These are phyloP conservation scores for Phyllopteryx taeniolatus DNA, from an alignment of 2,113 vertebrate species.

Conservation along the genomic window DNA sequence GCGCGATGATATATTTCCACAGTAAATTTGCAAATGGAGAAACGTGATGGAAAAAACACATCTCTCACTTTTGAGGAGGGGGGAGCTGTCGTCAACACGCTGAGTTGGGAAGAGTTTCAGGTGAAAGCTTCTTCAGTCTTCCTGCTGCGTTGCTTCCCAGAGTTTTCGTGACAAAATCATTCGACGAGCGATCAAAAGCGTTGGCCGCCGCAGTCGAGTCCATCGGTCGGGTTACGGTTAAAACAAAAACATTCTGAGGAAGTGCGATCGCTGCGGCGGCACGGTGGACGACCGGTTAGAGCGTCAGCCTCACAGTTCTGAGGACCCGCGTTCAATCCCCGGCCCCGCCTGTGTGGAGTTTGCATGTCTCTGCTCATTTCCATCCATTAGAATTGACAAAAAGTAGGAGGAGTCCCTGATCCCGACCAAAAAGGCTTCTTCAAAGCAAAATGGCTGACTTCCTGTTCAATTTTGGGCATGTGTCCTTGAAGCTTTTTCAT, in stretches of 20 bases:
- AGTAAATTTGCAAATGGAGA: constrained; percentile 41
- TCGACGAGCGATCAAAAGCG: not conserved
- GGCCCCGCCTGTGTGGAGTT: too few relatives aligned
- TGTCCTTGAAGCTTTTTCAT: not conserved
- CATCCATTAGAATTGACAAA: not conserved
- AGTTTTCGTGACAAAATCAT: not conserved
- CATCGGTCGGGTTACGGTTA: not conserved
- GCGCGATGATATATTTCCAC: constrained; percentile 41
- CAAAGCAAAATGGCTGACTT: not conserved
- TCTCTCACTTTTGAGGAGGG: not conserved
- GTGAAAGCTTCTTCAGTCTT: constrained; percentile 2
- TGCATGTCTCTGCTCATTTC: too few relatives aligned
- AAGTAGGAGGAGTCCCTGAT: too few relatives aligned
- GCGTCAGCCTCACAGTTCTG: too few relatives aligned
- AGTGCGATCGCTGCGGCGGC: not conserved
- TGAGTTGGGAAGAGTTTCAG: constrained; percentile 1
- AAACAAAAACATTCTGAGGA: not conserved
- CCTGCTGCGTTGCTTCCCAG: not conserved
- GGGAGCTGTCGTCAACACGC: not conserved
- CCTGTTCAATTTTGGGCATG: not conserved
- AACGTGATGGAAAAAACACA: not conserved
- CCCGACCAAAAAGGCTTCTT: too few relatives aligned
- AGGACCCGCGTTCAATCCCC: too few relatives aligned
- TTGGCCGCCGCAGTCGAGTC: not conserved
- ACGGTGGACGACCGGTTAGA: too few relatives aligned